Conservation (phyloP, 2,888 invertebrate species). For the Lycaena phlaeas region DNA sequence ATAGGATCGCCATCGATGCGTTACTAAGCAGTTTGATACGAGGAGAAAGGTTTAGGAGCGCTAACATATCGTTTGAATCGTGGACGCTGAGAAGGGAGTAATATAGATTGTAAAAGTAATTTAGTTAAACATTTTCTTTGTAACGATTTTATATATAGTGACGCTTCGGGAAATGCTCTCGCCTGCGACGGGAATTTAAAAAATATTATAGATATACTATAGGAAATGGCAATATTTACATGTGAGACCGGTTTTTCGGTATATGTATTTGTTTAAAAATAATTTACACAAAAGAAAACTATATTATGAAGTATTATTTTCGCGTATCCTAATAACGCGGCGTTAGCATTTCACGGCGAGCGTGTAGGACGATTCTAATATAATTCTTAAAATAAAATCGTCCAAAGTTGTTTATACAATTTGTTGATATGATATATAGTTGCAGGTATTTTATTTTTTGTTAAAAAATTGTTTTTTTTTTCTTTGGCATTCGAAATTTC, state of each 20-base stretch:
- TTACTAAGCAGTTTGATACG: slow-evolving; percentile 29
- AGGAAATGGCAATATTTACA: slow-evolving; percentile 17
- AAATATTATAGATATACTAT: slow-evolving; percentile 9
- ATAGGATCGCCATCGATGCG: slow-evolving; percentile 45
- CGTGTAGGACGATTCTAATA: slow-evolving; percentile 67
- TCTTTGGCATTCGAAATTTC: slow-evolving; percentile 42
- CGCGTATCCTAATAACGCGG: slow-evolving; percentile 11
- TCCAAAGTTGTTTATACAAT: slow-evolving; percentile 63
- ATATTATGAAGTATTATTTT: slow-evolving; percentile 12
- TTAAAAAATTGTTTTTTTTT: slow-evolving; percentile 46
- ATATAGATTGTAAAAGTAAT: slow-evolving; percentile 53
- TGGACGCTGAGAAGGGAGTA: slow-evolving; percentile 41
- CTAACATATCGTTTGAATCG: slow-evolving; percentile 63
- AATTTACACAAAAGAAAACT: slow-evolving; percentile 10
- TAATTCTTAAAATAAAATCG: slow-evolving; percentile 73
- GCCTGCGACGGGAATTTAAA: slow-evolving; percentile 22
- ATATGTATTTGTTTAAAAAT: slow-evolving; percentile 12
- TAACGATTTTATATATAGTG: slow-evolving; percentile 58
- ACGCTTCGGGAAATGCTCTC: slow-evolving; percentile 55
- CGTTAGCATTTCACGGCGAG: slow-evolving; percentile 49
- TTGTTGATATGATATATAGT: slow-evolving; percentile 61
- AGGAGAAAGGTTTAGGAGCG: slow-evolving; percentile 29
- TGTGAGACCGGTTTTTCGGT: slow-evolving; percentile 17
- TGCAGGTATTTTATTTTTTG: slow-evolving; percentile 60
- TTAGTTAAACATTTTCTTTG: slow-evolving; percentile 66